These are phyloP conservation scores for Cecropterus lyciades DNA, from an alignment of 1,140 invertebrate genomes.

Conservation along the genomic window DNA sequence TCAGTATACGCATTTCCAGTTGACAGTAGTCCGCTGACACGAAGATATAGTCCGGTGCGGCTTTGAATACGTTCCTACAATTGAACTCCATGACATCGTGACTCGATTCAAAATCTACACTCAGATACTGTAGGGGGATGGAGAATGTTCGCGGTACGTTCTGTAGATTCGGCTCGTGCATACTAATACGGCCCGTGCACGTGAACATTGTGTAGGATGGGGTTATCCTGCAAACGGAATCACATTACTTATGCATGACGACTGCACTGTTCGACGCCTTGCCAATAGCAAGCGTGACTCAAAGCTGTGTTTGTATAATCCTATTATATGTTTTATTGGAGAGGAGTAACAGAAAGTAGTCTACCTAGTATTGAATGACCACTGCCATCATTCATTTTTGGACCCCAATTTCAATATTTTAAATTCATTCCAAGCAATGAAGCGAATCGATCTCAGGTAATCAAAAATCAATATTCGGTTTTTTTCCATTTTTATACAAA, in stretches of 20 bases:
- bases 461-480: no score
- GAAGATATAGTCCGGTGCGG: constrained; percentile 86
- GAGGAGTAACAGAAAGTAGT: no score
- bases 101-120: constrained; percentile 56
- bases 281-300: neutral
- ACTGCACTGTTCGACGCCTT: neutral
- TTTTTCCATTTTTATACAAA: no score
- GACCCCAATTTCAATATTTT: no score
- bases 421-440: no score
- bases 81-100: constrained; percentile 83
- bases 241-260: constrained; percentile 51
- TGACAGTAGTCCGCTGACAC: constrained; percentile 98
- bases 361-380: no score
- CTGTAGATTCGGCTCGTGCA: constrained; percentile 97
- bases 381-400: no score
- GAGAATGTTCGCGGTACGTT: constrained; percentile 95
- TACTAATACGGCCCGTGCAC: constrained; percentile 94
- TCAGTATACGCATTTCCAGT: constrained; percentile 96
- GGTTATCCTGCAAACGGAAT: constrained; percentile 86
- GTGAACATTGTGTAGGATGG: constrained; percentile 91
- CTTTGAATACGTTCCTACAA: constrained; percentile 89
- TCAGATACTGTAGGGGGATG: constrained; percentile 67
- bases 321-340: no score
- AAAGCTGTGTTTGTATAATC: no score
- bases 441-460: no score